A percentile compares a stretch with the other conserved stretches of the same genome.
These are phyloP conservation scores for Luperina nickerlii DNA, from an alignment of 2,888 invertebrate species.

Conservation along the genomic window DNA sequence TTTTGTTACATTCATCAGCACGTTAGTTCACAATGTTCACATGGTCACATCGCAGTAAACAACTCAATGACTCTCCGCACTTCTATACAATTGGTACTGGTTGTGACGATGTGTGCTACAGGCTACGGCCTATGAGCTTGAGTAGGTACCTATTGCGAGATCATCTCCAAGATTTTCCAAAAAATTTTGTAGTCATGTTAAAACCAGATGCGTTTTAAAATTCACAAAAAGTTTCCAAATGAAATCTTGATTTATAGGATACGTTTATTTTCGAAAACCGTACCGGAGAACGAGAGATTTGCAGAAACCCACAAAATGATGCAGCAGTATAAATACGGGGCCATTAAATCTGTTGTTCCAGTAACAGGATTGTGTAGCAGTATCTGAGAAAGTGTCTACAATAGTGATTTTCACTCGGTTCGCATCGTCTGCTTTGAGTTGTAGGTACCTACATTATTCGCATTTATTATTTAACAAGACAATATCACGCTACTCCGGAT, in stretches of 20 bases:
- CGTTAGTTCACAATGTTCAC: conserved; percentile 34
- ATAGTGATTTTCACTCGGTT: conserved; percentile 59
- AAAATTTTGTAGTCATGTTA: not conserved
- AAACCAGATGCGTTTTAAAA: conserved; percentile 3
- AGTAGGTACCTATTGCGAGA: not conserved
- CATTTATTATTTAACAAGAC: conserved; percentile 63
- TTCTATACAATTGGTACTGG: conserved; percentile 26
- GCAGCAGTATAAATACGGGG: conserved; percentile 46
- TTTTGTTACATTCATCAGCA: conserved; percentile 46
- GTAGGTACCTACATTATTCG: conserved; percentile 56
- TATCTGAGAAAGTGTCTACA: conserved; percentile 60
- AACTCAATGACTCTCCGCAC: conserved; percentile 35
- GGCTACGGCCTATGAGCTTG: not conserved
- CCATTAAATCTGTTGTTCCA: conserved; percentile 59
- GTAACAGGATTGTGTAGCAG: conserved; percentile 62
- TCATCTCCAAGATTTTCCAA: not conserved
- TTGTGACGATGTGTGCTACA: conserved; percentile 3
- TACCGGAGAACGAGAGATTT: conserved; percentile 12
- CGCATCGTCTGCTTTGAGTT: conserved; percentile 55
- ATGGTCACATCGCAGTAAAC: conserved; percentile 43
- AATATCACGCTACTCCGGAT: conserved; percentile 56
- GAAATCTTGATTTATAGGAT: not conserved
- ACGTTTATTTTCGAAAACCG: conserved; percentile 2
- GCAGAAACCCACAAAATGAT: conserved; percentile 38
- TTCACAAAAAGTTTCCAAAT: not conserved